A percentile compares a stretch with the other conserved stretches of the same genome.
phyloP scores from a whole-genome alignment of 2,888 invertebrate genomes.

The Argyra leucocephala region DNA sequence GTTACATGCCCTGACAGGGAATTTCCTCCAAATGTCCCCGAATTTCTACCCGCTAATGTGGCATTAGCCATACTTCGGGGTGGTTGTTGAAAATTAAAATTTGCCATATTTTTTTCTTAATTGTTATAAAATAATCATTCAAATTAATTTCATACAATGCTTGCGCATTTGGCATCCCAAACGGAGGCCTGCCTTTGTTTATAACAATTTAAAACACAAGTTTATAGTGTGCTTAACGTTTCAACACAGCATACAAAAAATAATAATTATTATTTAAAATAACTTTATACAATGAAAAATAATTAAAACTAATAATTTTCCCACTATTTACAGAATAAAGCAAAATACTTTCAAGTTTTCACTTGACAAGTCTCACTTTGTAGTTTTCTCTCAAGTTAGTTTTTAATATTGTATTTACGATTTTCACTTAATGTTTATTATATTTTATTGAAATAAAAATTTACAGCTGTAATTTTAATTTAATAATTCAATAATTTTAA shows the following conservation, averaged over 20 bases:
- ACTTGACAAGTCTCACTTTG: constrained; percentile 4
- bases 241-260: background rate
- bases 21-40: constrained; percentile 55
- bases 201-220: background rate
- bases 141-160: background rate
- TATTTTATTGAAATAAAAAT: background rate
- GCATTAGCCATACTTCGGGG: constrained; percentile 80
- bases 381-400: background rate
- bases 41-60: constrained; percentile 56
- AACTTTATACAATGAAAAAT: background rate
- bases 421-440: constrained; percentile 4
- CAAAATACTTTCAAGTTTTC: constrained; percentile 4
- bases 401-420: background rate
- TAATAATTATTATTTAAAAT: background rate
- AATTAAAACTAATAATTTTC: background rate
- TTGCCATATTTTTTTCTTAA: constrained; percentile 58
- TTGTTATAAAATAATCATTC: constrained; percentile 13
- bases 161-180: constrained; percentile 6
- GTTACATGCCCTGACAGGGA: constrained; percentile 68
- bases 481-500: background rate
- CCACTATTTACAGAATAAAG: constrained; percentile 4
- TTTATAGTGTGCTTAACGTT: background rate
- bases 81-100: constrained; percentile 82
- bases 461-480: background rate
- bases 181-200: constrained; percentile 1